Base-by-base conservation (phyloP, 1,140 invertebrate species). In the Belonocnema kinseyi region DNA sequence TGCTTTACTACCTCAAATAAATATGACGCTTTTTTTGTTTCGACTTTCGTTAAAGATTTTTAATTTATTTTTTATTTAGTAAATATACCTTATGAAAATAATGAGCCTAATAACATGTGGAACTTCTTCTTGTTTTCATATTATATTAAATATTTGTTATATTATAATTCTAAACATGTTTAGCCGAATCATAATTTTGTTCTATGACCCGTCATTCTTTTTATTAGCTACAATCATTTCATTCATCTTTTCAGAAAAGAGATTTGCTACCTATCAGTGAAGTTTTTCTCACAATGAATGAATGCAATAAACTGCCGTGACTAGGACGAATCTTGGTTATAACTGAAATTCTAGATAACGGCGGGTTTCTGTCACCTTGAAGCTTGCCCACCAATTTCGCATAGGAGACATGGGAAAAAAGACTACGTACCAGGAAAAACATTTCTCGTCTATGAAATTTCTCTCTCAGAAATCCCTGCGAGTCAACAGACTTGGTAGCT, bases 381-480 rank as follows among this genome's bases (percentile, higher is more conserved):
- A 79, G 78, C 72, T 13, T 70, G 19, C 54, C 58, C 21, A 72
- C 50, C 77, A 77, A 66, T 82, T 84, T 78, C 77, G 78, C 72
- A 76, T 76, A 81, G 76, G 79, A 80, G 79, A 79, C 76, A 77
- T 71, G 75, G 73, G 73, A 76, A 78, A 80, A 81, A 80, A 75
- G 80, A 56, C 52, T 26, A 77, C 46, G 61, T 70, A 54, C 66
- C 76, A 73, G 73, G 76, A 82, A 83, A 85, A 83, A 86, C 78
- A 83, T 86, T 85, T 80, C 78, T 83, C 78, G 75, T 77, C 79
- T 80, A 80, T 74, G 82, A 81, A 84, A 33, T 33, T 82, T 84
- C 75, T 81, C 79, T 78, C 83, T 84, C 78, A 80, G 80, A 80
- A 86, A 85, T 82, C 78, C 81, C 82, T 86, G 86, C 83, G 83